Conservation (phyloP, 1,140 invertebrate species). For the Dreissena rostriformis region DNA sequence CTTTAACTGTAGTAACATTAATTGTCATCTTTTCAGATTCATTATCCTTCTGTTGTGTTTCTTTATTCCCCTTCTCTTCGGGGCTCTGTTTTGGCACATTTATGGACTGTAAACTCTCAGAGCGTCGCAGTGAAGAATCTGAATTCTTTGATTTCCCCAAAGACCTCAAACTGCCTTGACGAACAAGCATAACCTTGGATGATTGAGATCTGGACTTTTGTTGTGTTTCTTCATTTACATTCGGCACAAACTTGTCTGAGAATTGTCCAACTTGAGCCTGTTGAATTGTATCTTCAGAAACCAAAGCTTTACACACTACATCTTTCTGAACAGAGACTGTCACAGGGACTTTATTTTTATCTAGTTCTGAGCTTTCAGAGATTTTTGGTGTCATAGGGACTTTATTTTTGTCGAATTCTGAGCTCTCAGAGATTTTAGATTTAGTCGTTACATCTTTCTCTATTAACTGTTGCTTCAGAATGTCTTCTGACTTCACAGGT, state of each 20-base stretch:
- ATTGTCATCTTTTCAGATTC: too few species aligned
- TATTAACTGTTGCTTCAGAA: too few species aligned
- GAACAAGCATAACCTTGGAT: constrained; percentile 49
- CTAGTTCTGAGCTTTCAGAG: too few species aligned
- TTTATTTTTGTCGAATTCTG: background rate
- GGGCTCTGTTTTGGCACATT: background rate
- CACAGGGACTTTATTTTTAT: background rate
- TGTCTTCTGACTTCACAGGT: too few species aligned
- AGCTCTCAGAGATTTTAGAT: too few species aligned
- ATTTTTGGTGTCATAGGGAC: background rate
- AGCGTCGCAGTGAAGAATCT: background rate
- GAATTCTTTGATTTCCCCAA: background rate
- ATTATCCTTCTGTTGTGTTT: background rate
- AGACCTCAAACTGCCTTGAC: constrained; percentile 33
- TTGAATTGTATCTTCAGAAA: constrained; percentile 37
- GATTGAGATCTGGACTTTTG: constrained; percentile 34
- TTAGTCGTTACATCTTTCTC: too few species aligned
- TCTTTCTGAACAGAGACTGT: background rate
- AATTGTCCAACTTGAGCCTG: constrained; percentile 17
- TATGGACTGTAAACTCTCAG: constrained; percentile 35
- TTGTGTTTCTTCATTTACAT: constrained; percentile 24
- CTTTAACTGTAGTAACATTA: too few species aligned
- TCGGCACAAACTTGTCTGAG: constrained; percentile 29
- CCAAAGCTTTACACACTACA: background rate
- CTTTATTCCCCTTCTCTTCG: background rate